Base-by-base conservation (phyloP, 1,140 invertebrate genomes). In the Neodiprion fabricii region DNA sequence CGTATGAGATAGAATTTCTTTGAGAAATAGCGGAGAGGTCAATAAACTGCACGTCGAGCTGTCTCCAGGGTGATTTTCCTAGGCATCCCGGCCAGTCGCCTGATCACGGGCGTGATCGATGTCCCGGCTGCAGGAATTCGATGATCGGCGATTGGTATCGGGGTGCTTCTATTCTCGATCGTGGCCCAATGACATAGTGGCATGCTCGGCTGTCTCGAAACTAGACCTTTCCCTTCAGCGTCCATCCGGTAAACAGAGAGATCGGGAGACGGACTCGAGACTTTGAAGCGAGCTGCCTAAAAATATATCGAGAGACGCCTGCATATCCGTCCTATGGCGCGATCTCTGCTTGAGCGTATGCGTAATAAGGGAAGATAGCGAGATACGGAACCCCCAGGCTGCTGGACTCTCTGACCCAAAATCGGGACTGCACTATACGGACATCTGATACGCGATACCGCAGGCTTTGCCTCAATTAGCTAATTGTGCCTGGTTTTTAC, bases 91-190 rank as follows among this genome's bases (percentile, higher is more conserved):
- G 28, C 28, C 28, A 5, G 28, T 40, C 53, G 7, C 17, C 17
- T 21, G 17, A 21, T 21, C 17, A 21, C 17, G 17, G 17, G 17
- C 53, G 53, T 14, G 53, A 61, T 61, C 9, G n/a, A 17, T 7
- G 53, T 61, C 53, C 53, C n/a, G n/a, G 28, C 28, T 61, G n/a
- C n/a, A 61, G 53, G 53, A 61, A 61, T 61, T 61, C n/a, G n/a
- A 61, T 61, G 50, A 10, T 11, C 67, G 17, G 10, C 67, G 67
- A 14, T 69, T 69, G 67, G 67, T 23, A 69, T 69, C 67, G 21
- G 10, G 67, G 23, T 81, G 77, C 79, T 76, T 78, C 77, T 79
- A 79, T 79, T 79, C 75, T 79, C 69, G 75, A 77, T 74, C 77
- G 74, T 78, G 75, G 67, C 75, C 76, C 74, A 78, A 70, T 76